phyloP scores from a whole-genome alignment of 1,140 invertebrate genomes.

The Trichoplusia ni region DNA sequence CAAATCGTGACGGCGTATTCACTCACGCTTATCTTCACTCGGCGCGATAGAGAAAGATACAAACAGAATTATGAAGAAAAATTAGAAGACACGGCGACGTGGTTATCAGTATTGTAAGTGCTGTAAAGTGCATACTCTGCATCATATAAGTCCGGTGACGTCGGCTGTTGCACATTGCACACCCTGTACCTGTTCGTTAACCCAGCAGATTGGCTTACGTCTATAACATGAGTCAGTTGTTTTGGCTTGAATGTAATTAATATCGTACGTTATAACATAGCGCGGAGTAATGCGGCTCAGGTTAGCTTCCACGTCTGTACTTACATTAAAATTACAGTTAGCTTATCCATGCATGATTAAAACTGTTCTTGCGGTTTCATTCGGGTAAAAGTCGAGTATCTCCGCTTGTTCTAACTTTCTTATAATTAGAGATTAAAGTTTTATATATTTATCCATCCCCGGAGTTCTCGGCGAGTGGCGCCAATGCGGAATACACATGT shows the following conservation, averaged over 20 bases:
- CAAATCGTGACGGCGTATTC: constrained; percentile 53
- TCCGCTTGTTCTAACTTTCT: no score
- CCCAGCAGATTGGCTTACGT: background rate
- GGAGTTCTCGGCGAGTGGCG: no score
- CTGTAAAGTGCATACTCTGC: background rate
- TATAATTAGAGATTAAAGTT: no score
- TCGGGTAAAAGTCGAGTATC: no score
- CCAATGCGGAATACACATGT: no score
- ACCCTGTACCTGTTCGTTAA: background rate
- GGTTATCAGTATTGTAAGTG: constrained; percentile 1
- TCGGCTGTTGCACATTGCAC: background rate
- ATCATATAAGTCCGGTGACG: background rate
- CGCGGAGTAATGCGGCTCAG: no score
- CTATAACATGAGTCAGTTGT: constrained; percentile 11
- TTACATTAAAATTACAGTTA: no score
- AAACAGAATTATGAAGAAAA: constrained; percentile 16
- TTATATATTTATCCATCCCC: no score
- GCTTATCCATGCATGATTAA: no score
- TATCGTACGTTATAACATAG: background rate
- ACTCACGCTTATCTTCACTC: constrained; percentile 25
- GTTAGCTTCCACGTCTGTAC: no score
- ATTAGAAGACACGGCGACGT: constrained; percentile 16
- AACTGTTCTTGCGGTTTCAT: no score
- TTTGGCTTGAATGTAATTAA: constrained; percentile 1
- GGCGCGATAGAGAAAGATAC: constrained; percentile 19